These are phyloP conservation scores for Tetanocera ferruginea DNA, from an alignment of 2,888 invertebrate species.

Conservation along the genomic window DNA sequence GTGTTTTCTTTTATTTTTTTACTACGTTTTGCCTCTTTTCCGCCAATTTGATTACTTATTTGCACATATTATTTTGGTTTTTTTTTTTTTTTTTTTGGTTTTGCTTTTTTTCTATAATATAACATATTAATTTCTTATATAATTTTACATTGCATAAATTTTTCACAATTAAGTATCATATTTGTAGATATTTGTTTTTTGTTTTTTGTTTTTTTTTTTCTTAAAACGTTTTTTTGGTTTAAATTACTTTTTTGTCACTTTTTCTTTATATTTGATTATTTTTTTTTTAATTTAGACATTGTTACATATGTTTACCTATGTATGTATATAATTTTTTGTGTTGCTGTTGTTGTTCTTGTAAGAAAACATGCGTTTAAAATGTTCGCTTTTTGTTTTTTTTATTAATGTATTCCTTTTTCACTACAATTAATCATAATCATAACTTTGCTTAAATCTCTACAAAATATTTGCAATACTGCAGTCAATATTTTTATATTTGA, in stretches of 20 bases:
- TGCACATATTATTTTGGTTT: neutral
- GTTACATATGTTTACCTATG: constrained; percentile 47
- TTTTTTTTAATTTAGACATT: constrained; percentile 38
- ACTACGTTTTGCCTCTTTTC: too few relatives aligned
- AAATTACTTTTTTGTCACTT: neutral
- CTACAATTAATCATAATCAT: constrained; percentile 46
- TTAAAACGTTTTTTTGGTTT: neutral
- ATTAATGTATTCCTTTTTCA: constrained; percentile 24
- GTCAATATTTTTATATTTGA: constrained; percentile 60
- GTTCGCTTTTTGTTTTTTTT: constrained; percentile 4
- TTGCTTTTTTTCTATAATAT: neutral
- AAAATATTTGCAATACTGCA: constrained; percentile 68
- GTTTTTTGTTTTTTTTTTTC: neutral
- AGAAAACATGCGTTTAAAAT: constrained; percentile 1
- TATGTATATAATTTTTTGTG: constrained; percentile 35
- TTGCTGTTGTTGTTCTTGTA: constrained; percentile 12
- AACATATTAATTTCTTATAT: neutral
- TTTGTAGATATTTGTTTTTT: neutral
- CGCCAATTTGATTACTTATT: neutral
- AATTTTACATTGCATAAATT: constrained; percentile 3
- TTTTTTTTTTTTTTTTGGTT: neutral
- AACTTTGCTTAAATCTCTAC: constrained; percentile 66
- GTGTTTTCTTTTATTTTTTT: neutral
- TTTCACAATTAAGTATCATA: neutral
- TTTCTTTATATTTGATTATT: constrained; percentile 40